Conservation (phyloP, 1,140 invertebrate genomes). For the Camponotus floridanus region DNA sequence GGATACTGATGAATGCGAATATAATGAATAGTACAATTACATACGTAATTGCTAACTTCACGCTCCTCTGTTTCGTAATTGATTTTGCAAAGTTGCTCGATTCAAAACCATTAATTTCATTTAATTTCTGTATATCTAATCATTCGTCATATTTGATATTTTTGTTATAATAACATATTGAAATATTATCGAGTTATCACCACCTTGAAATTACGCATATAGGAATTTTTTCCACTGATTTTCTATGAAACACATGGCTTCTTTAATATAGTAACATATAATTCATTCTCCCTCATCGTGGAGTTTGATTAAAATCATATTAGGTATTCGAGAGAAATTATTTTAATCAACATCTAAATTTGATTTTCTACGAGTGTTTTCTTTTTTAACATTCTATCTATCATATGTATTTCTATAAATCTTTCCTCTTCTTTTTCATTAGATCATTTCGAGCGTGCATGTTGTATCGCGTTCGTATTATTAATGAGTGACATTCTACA, state of each 20-base stretch:
- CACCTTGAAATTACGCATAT: not conserved
- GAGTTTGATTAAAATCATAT: not conserved
- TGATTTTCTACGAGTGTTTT: not conserved
- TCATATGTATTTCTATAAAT: not conserved
- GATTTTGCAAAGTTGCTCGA: slow-evolving; percentile 27
- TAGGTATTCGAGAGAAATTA: not conserved
- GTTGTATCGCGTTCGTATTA: slow-evolving; percentile 37
- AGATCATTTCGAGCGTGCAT: slow-evolving; percentile 31
- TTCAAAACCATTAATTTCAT: slow-evolving; percentile 16
- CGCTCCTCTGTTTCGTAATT: slow-evolving; percentile 38
- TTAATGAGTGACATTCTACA: slow-evolving; percentile 57
- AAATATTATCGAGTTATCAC: slow-evolving; percentile 5
- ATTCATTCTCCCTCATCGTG: not conserved
- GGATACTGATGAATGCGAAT: slow-evolving; percentile 31
- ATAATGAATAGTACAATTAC: slow-evolving; percentile 44
- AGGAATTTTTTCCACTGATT: not conserved
- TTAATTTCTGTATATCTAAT: slow-evolving; percentile 38
- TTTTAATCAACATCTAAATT: not conserved
- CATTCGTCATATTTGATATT: not conserved
- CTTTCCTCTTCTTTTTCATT: not conserved
- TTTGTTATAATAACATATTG: slow-evolving; percentile 13
- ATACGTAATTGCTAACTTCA: slow-evolving; percentile 39
- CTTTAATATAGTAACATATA: not conserved
- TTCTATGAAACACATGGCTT: not conserved
- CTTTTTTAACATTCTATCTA: too few relatives aligned